Evolutionary conservation across 2,888 invertebrate species (phyloP), one percentile per base, ranked within the genome.

Genomic region (Drosophila demipolita): DNA sequence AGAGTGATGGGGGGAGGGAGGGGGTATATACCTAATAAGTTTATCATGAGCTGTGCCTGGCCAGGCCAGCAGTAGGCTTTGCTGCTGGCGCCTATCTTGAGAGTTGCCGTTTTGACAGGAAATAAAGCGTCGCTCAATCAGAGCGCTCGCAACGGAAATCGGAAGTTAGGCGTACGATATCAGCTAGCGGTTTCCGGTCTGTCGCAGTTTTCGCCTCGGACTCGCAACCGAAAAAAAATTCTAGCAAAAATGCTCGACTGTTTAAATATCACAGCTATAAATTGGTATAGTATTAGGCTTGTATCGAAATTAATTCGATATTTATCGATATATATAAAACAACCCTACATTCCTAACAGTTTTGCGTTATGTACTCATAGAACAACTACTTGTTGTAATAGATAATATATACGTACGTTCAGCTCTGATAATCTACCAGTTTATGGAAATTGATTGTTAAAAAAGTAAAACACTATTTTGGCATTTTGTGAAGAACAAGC

Each of bases 151-250:
- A 77, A 70, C 87, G 87, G 86, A 87, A 86, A 87, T 87, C 87
- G 87, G 87, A 87, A 86, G 86, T 87, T 83, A 87, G 83, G 80
- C 86, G 72, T 82, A 77, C 79, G 86, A 86, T 87, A 87, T 87
- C 86, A 77, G 81, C 83, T 63, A 67, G 83, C 81, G 83, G 83
- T 83, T 83, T 83, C 83, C 83, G 69, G 65, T 71, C 81, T 73
- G 76, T 75, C 73, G 63, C 67, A 62, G 63, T 55, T 65, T 48
- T 48, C 42, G 20, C 32, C 32, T 17, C 59, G 42, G 38, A 63
- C 26, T 58, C 35, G 40, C 11, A 20, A 20, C 42, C 54, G 57
- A 48, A 42, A 23, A 49, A 42, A 60, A 40, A 42, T 55, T 57
- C 53, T 3, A 29, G 1, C 42, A 11, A 6, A 3, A 57, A 11